phyloP scores from a whole-genome alignment of 2,888 invertebrate species.

The Galerucella pusilla region DNA sequence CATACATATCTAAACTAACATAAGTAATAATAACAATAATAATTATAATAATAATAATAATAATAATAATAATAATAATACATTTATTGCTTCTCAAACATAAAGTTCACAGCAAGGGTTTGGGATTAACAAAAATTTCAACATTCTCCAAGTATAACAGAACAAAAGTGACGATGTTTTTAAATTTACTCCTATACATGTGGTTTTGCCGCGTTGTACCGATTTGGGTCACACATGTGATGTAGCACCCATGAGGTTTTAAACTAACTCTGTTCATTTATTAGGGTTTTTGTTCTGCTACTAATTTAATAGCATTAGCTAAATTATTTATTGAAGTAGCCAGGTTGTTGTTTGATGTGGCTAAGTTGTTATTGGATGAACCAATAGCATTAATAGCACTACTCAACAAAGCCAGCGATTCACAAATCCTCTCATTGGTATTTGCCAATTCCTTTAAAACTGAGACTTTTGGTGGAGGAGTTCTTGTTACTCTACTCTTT shows the following conservation, averaged over 20 bases:
- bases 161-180: too few species aligned
- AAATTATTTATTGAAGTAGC: conserved; percentile 8
- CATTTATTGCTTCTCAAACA: too few species aligned
- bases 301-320: conserved; percentile 3
- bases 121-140: too few species aligned
- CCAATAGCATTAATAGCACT: conserved; percentile 13
- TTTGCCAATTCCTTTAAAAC: conserved; percentile 13
- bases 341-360: neutral
- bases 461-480: conserved; percentile 2
- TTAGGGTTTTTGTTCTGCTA: conserved; percentile 5
- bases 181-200: too few species aligned
- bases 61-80: too few species aligned
- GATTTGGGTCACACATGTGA: too few species aligned
- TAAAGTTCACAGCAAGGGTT: too few species aligned
- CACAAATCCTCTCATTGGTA: conserved; percentile 5
- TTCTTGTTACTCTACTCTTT: conserved; percentile 13
- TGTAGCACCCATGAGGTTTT: neutral
- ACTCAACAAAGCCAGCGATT: conserved; percentile 7
- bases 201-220: too few species aligned
- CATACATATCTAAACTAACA: too few species aligned
- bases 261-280: conserved; percentile 1
- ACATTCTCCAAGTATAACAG: too few species aligned
- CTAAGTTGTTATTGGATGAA: conserved; percentile 12
- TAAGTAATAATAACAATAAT: too few species aligned
- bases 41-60: too few species aligned